These are phyloP conservation scores for Cyaniris semiargus DNA, from an alignment of 2,888 invertebrate genomes.

Conservation along the genomic window DNA sequence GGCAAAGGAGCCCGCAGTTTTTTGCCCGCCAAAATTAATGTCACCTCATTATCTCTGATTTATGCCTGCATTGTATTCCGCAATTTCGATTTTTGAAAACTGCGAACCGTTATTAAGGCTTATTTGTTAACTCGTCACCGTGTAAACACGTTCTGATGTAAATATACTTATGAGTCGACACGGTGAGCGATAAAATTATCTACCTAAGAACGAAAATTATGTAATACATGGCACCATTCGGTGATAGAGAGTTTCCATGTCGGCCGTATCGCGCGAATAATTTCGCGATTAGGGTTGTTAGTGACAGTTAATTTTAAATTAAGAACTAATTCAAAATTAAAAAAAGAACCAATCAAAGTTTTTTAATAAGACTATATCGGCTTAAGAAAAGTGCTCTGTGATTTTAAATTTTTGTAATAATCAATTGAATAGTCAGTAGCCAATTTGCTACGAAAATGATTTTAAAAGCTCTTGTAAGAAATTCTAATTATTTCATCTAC, in stretches of 20 bases:
- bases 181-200: conserved; percentile 56
- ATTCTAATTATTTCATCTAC: neutral
- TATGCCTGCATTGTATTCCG: conserved; percentile 39
- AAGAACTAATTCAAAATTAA: neutral
- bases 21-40: conserved; percentile 42
- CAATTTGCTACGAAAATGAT: neutral
- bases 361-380: neutral
- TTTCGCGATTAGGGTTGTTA: conserved; percentile 22
- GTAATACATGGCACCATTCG: conserved; percentile 59
- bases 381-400: neutral
- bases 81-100: conserved; percentile 27
- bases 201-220: conserved; percentile 63
- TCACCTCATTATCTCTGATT: conserved; percentile 41
- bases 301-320: conserved; percentile 19
- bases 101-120: conserved; percentile 30
- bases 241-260: conserved; percentile 58
- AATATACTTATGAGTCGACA: conserved; percentile 43
- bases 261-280: conserved; percentile 48
- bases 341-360: neutral
- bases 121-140: conserved; percentile 32
- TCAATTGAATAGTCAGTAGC: too few relatives aligned
- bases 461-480: neutral
- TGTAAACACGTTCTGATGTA: conserved; percentile 31
- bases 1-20: conserved; percentile 46
- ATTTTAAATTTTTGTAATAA: neutral